phyloP scores from a whole-genome alignment of 2,888 invertebrate species.

The Dorcus parallelipipedus region DNA sequence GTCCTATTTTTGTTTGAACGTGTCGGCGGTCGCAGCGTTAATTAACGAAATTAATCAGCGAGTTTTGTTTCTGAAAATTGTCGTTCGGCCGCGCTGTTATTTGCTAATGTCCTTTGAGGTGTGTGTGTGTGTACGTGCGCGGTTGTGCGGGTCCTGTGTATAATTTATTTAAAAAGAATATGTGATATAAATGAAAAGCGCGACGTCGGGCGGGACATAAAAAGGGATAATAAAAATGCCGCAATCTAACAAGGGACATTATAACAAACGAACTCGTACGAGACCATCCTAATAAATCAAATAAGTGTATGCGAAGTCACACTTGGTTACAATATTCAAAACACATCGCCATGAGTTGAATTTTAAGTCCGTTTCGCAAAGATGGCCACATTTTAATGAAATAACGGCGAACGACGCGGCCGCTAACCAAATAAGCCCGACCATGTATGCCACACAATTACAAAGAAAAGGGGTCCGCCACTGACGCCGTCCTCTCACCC shows the following conservation, averaged over 20 bases:
- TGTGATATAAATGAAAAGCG: too few relatives aligned
- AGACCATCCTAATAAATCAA: constrained; percentile 43
- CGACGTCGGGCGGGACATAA: too few relatives aligned
- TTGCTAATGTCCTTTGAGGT: too few relatives aligned
- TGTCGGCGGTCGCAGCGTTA: too few relatives aligned
- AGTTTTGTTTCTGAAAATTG: too few relatives aligned
- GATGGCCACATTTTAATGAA: constrained; percentile 47
- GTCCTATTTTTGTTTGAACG: too few relatives aligned
- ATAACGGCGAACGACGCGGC: constrained; percentile 39
- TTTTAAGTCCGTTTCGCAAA: constrained; percentile 48
- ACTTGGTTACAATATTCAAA: constrained; percentile 45
- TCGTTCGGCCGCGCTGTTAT: too few relatives aligned
- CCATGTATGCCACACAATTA: constrained; percentile 20
- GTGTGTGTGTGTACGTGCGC: too few relatives aligned
- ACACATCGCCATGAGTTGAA: constrained; percentile 45
- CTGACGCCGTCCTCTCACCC: not conserved
- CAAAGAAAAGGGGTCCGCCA: constrained; percentile 15
- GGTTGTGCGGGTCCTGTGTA: too few relatives aligned
- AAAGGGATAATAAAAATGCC: constrained; percentile 2
- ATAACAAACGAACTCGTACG: constrained; percentile 2
- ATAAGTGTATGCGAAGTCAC: constrained; percentile 47
- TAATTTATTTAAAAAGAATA: too few relatives aligned
- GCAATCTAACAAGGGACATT: not conserved
- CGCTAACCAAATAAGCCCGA: constrained; percentile 40
- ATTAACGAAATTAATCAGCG: too few relatives aligned